Evolutionary conservation across 2,113 vertebrate species (phyloP), one percentile per base, ranked within the genome.

Genomic region (Amphilophus citrinellus): DNA sequence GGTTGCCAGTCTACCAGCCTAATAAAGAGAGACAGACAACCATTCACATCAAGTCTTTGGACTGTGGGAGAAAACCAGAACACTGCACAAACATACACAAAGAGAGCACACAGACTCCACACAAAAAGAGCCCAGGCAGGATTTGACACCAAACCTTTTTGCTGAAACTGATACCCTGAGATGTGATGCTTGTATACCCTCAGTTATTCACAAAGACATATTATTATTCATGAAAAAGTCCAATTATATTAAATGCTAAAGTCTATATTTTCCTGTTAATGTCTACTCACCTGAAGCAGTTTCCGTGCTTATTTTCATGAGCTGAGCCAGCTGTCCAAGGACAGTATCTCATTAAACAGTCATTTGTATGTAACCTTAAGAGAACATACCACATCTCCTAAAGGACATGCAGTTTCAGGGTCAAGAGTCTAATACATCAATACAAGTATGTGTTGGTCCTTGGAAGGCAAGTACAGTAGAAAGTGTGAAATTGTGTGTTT

Each of bases 221-320:
- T 92, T 90, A 91, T 83, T 92, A 93, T 93, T 93, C 84, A 92
- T 93, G 90, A 68, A 62, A 86, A 90, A 81, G 66, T 92, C 86
- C 66, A 87, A 88, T 95, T 86, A 76, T 71, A 86, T 92, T 80
- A 89, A 91, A 88, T 87, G 76, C 39, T 59, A 80, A 3, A 84
- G 80, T 76, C 81, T 80, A 24, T 87, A 85, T 89, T 87, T 89
- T 81, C 83, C 53, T 71, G 84, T 84, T 82, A 92, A 80, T 84
- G 78, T 88, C 85, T 60, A 5, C 66, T 82, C 71, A 77, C 61
- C 50, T 56, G 50, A 91, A 90, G 85, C 84, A 24, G 13, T 66
- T 91, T 76, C 73, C 32, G 3, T 61, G 32, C 76, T 83, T 87
- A 89, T 88, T 93, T 91, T 87, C 61, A 88, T 81, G 68, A 60